Base-by-base conservation (phyloP, 2,888 invertebrate genomes). In the Gymnocheta viridis region DNA sequence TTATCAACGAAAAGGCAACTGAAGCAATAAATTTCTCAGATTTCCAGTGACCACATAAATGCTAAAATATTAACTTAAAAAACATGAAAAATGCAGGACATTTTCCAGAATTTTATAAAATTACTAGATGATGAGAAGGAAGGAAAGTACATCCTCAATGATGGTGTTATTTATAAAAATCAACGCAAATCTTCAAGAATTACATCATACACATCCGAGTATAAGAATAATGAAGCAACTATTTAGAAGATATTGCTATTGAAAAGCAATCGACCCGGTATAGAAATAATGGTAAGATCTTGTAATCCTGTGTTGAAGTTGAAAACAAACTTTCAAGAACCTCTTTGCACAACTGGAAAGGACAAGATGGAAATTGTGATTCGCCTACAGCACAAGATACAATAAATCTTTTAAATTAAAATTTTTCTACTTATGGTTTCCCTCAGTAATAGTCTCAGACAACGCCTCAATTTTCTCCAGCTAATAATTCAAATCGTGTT, bases 401-500 rank as follows among this genome's bases (percentile, higher is more conserved):
- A 24, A 69, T 54, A n/a, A 54, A 54, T 10, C 38, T 62, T 14
- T 4, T 72, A 6, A 29, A 58, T 1, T 35, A 72, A 27, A 58
- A 58, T 27, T 72, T 72, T 58, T 56, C 70, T 41, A 56, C 27
- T 4, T 58, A 70, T 58, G 56, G 70, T 0, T 56, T 58, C 70
- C 41, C 7, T 41, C 27, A 19, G 2, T 47, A 27, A 58, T 60
- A 60, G 72, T 72, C 22, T 72, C 38, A 9, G 54, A 73, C 12
- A 73, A 73, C 17, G 73, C 62, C 10, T 35, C 51, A 24, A 73
- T 73, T 49, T 73, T 73, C 38, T 24, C 54, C 35, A 69, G 69
- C 27, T 24, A 69, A n/a, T 22, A 69, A 38, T 69, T 41, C n/a
- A 54, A 54, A 69, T 24, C 69, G 7, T 69, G 27, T 54, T 54